Base-by-base conservation (phyloP, 1,140 invertebrate species). In the Pectinophora gossypiella region DNA sequence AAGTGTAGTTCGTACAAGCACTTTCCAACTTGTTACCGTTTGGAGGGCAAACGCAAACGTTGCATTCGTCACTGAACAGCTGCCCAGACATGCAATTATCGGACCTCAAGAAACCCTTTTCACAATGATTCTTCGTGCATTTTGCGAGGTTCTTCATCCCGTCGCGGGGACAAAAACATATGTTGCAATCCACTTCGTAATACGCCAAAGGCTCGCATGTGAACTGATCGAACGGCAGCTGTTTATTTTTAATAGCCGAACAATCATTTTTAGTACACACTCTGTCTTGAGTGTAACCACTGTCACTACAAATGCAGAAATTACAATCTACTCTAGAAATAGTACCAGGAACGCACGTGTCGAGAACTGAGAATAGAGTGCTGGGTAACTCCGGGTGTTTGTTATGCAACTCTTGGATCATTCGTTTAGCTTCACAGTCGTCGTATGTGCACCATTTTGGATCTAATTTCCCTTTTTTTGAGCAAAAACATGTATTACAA, bases 1-100 rank as follows among this genome's bases (percentile, higher is more conserved):
- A 86, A 2, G 50, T 72, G 23, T 72, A 62, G 2, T 75, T 72
- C 0, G 85, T 88, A 53, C 88, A 89, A 1, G 72, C 75, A 51
- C 64, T 80, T n/a, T 84, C 82, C 18, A 48, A 45, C 54, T 74
- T 85, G 22, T 84, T 65, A 0, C 88, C 87, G 54, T 88, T 85
- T 16, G 72, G 69, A 16, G 85, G 78, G 54, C 88, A 89, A 0
- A 83, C 73, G 45, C 88, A 89, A 3, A 79, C 66, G 54, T 89
- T 89, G 45, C 88, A 89, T 10, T 78, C 81, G 4, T 82, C 74
- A 38, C 72, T 80, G 49, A 88, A 89, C 0, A 83, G 58, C 16
- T 82, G 58, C 16, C 86, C 83, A 3, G 87, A 72, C 6, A 55
- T 59, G 52, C 88, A 89, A 0, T 42, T 36, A 38, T 69, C 64